Conservation (phyloP, 2,113 vertebrate genomes). For the Silurus meridionalis region DNA sequence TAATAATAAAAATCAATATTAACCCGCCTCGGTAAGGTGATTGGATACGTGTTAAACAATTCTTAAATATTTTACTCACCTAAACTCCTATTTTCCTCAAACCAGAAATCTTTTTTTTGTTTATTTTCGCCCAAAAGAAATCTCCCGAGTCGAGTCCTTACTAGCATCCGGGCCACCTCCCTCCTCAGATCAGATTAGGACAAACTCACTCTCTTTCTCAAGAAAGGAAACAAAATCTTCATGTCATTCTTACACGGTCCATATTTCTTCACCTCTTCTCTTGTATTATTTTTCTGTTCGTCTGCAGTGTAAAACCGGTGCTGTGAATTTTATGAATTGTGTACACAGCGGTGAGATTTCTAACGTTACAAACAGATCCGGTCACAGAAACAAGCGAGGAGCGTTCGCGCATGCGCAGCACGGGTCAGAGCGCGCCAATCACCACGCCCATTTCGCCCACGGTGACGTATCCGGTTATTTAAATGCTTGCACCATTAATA, state of each 20-base stretch:
- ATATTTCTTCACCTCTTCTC: too few relatives aligned
- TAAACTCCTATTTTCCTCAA: neutral
- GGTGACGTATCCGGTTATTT: neutral
- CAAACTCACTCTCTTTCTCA: neutral
- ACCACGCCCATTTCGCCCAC: slow-evolving; percentile 32
- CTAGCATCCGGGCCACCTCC: slow-evolving; percentile 11
- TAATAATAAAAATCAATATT: neutral
- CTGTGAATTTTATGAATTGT: neutral
- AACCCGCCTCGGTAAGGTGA: too few relatives aligned
- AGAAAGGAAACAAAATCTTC: neutral
- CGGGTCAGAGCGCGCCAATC: neutral
- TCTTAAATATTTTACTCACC: neutral
- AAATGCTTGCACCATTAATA: neutral
- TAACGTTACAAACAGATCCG: neutral
- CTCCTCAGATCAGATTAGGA: neutral
- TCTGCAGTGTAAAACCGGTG: neutral
- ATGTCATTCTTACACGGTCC: too few relatives aligned
- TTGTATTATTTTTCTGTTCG: rapidly evolving
- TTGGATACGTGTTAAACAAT: neutral
- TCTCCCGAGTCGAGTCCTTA: neutral
- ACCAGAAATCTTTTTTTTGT: neutral
- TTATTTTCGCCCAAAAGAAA: too few relatives aligned
- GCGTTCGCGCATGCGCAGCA: slow-evolving; percentile 17
- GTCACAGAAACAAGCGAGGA: neutral
- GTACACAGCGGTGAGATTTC: neutral